These are phyloP conservation scores for Eilema griseolum DNA, from an alignment of 2,888 invertebrate genomes.

Conservation along the genomic window DNA sequence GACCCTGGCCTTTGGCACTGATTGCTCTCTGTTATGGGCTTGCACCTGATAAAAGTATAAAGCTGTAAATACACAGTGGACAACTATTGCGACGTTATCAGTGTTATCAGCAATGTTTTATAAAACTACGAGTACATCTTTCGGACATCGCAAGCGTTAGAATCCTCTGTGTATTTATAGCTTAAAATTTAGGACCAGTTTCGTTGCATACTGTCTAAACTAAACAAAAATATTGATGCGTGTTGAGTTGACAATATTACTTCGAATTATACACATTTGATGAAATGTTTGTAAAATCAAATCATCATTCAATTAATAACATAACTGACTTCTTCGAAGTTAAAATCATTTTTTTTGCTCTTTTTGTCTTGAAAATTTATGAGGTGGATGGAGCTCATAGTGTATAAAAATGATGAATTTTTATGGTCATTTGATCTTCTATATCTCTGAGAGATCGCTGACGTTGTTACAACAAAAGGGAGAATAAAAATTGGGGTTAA, in stretches of 20 bases:
- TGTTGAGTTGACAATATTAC: neutral
- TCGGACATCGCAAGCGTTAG: neutral
- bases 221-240: neutral
- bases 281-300: too few species aligned
- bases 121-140: neutral
- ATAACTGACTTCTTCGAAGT: too few species aligned
- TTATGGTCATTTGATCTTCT: too few species aligned
- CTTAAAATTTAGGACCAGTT: neutral
- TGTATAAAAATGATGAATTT: too few species aligned
- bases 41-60: neutral
- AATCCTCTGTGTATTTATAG: conserved; percentile 1
- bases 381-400: too few species aligned
- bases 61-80: neutral
- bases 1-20: neutral
- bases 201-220: neutral
- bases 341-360: too few species aligned
- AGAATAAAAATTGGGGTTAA: too few species aligned
- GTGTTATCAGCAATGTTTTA: neutral
- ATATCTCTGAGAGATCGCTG: too few species aligned
- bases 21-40: neutral
- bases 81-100: neutral
- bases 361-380: too few species aligned
- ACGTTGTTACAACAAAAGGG: too few species aligned
- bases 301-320: too few species aligned
- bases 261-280: neutral